phyloP scores from a whole-genome alignment of 2,797 vertebrate species.

The Crax fasciolata region DNA sequence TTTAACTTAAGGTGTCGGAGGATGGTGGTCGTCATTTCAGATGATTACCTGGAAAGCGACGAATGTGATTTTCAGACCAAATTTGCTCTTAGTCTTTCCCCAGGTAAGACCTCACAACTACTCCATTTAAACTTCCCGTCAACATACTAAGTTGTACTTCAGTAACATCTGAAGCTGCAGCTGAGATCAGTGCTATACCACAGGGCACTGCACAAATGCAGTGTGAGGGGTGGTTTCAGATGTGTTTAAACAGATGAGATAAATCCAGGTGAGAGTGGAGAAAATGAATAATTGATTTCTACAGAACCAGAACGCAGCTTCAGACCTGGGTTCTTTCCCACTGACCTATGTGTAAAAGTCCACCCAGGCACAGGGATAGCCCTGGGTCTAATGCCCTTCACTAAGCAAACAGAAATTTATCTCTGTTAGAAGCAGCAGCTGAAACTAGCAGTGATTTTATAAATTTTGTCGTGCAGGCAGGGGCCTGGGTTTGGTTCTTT shows the following conservation, averaged over 20 bases:
- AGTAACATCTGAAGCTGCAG: neutral
- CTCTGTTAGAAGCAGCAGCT: neutral
- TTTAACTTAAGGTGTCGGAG: constrained; percentile 89
- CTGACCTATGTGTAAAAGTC: neutral
- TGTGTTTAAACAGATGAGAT: neutral
- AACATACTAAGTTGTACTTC: neutral
- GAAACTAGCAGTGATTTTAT: neutral
- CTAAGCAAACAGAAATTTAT: neutral
- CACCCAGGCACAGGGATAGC: neutral
- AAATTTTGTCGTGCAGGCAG: neutral
- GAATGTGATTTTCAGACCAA: constrained; percentile 99
- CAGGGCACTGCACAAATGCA: neutral
- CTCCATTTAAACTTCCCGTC: neutral
- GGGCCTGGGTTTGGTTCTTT: neutral
- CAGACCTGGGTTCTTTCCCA: neutral
- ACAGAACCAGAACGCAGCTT: neutral
- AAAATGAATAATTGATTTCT: neutral
- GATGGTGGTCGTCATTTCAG: constrained; percentile 97
- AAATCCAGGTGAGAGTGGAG: neutral
- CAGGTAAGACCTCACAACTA: constrained; percentile 84
- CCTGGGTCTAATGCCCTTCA: neutral
- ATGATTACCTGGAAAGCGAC: constrained; percentile 94
- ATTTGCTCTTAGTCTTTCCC: constrained; percentile 96
- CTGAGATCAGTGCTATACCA: neutral
- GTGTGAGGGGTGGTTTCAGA: neutral